phyloP scores from a whole-genome alignment of 2,888 invertebrate genomes.

The Pollenia angustigena region DNA sequence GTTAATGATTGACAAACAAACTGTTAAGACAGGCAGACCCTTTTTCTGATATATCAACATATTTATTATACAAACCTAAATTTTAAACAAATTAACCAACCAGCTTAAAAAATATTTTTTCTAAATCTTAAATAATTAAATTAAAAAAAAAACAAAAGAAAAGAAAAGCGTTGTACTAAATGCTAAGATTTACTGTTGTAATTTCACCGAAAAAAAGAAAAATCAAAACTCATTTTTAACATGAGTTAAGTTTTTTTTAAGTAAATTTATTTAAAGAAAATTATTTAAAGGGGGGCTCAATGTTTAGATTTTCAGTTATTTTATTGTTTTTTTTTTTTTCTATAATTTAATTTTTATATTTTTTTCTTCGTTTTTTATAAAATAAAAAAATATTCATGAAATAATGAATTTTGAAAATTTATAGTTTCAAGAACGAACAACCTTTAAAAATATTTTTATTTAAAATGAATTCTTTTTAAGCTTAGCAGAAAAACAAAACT shows the following conservation, averaged over 20 bases:
- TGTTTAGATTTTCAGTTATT: slow-evolving; percentile 30
- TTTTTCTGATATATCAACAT: neutral
- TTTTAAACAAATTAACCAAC: neutral
- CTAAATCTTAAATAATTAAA: slow-evolving; percentile 63
- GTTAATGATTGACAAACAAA: neutral
- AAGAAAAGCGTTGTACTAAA: slow-evolving; percentile 51
- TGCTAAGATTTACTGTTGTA: slow-evolving; percentile 60
- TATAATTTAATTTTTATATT: slow-evolving; percentile 39
- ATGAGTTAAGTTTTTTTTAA: slow-evolving; percentile 47
- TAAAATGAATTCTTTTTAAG: neutral
- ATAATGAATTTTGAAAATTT: slow-evolving; percentile 16
- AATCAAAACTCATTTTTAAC: slow-evolving; percentile 25
- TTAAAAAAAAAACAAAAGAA: slow-evolving; percentile 21
- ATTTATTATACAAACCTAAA: neutral
- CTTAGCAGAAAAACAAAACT: slow-evolving; percentile 35
- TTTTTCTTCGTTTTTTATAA: neutral
- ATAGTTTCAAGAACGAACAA: neutral
- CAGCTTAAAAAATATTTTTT: slow-evolving; percentile 1
- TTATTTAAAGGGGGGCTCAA: slow-evolving; percentile 57
- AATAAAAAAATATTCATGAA: slow-evolving; percentile 6
- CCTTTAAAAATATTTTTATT: slow-evolving; percentile 5
- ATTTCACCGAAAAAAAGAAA: slow-evolving; percentile 10
- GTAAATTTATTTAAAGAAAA: slow-evolving; percentile 44
- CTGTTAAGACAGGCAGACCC: neutral
- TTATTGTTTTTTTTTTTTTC: slow-evolving; percentile 24